Evolutionary conservation across 2,113 vertebrate species (phyloP), one percentile per base, ranked within the genome.

Genomic region (Rhinogobius similis): DNA sequence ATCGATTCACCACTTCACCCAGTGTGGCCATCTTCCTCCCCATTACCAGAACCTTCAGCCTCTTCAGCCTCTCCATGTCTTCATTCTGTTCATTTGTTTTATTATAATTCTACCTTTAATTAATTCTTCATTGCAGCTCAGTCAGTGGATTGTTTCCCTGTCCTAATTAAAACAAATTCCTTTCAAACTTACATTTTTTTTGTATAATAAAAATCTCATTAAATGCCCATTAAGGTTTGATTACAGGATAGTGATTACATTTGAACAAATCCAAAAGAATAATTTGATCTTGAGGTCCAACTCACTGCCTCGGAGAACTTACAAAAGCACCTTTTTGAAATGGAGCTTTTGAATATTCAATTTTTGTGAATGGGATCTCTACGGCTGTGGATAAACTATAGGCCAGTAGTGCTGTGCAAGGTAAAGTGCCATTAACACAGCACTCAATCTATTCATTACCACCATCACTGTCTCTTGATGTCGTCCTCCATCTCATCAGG

Each of bases 371-470:
- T 13, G 52, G 52, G 52, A 53, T 5, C 52, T 53, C 11, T 53
- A 12, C 12, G 23, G 23, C 52, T 24, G 13, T 26, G 23, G 52
- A 55, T 55, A 55, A 24, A 26, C 55, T 18, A 85, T 76, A 82
- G 81, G 70, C 73, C 73, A 65, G 72, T 78, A 91, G 80, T 70
- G 72, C 89, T 84, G 86, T 92, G 90, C 87, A 90, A 86, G 87
- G 84, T 82, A 84, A 87, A 83, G 79, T 81, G 69, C 78, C 86
- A 91, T 88, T 88, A 90, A 76, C n/a, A 41, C 77, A 72, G 75
- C 68, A 77, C 82, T 84, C 66, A 75, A 62, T 87, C 89, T 86
- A 85, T 91, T 92, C 87, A 91, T 92, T 88, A 90, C 80, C 78
- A 77, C 77, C 87, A 89, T 91, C 86, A 88, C 81, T 68, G 79